These are phyloP conservation scores for Sylvia atricapilla DNA, from an alignment of 2,113 vertebrate genomes.

Conservation along the genomic window DNA sequence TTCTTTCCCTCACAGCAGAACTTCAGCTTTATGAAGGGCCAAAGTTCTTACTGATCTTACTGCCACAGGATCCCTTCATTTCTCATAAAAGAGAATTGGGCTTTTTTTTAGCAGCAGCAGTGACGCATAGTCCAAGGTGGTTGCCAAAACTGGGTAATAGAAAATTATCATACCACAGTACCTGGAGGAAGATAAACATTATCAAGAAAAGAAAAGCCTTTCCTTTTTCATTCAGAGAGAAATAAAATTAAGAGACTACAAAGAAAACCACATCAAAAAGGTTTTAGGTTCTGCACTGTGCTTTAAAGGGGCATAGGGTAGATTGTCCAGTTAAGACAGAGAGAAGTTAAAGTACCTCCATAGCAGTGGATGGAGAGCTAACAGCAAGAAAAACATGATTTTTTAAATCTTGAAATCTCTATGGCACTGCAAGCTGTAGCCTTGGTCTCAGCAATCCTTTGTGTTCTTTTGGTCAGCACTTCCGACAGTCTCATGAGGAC, in stretches of 20 bases:
- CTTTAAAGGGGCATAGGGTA: neutral
- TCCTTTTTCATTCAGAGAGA: neutral
- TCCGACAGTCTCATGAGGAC: neutral
- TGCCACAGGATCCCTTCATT: neutral
- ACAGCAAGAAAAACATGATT: neutral
- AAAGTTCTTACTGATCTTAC: neutral
- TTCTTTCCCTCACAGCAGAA: neutral
- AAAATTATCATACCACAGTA: slow-evolving; percentile 28
- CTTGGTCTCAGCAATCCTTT: neutral
- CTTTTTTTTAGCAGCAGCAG: neutral
- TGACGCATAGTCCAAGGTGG: neutral
- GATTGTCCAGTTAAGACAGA: neutral
- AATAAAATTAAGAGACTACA: neutral
- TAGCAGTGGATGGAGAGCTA: neutral
- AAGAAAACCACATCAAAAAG: neutral
- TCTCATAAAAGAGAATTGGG: neutral
- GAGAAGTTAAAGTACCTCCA: neutral
- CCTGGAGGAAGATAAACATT: neutral
- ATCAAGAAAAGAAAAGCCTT: neutral
- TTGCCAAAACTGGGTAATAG: slow-evolving; percentile 1
- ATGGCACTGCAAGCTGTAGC: neutral
- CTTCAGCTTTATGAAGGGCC: neutral
- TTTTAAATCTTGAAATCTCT: neutral
- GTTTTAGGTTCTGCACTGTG: neutral
- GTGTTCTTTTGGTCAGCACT: neutral